Evolutionary conservation across 2,888 invertebrate species (phyloP), one percentile per base, ranked within the genome.

Genomic region (Tribolium freemani): DNA sequence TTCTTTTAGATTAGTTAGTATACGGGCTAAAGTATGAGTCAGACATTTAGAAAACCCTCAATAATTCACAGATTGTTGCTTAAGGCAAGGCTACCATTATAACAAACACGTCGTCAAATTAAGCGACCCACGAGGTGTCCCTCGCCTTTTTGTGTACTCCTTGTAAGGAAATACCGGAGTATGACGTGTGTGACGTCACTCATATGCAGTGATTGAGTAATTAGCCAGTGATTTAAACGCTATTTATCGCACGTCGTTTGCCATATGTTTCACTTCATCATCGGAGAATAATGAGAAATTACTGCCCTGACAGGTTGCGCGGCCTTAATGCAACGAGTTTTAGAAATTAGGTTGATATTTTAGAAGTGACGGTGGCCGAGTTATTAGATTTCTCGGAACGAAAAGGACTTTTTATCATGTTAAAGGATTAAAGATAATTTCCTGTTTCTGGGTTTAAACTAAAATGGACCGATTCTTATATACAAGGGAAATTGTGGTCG

Each of bases 81-180:
- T 26, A 5, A 57, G 57, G 56, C 71, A 70, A 70, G 70, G 70
- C 30, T 70, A 26, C 9, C 31, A 31, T 53, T 44, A 26, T 60
- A 69, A 44, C 57, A 26, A 54, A 63, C 46, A 57, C 31, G 30
- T 16, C 21, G 63, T 60, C 60, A 60, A 63, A 63, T 63, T 51
- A 63, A 51, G 13, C 38, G 10, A 54, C 64, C 64, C 64, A 64
- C 64, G 61, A 72, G 50, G 67, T 61, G 63, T 44, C 56, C 53
- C 54, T 69, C 58, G 73, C 69, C 73, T 73, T 16, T 16, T 16
- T 70, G 73, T 60, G 9, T 69, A 73, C 56, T 45, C 75, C 75
- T 63, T 74, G 66, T 75, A 72, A 64, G 70, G 75, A 58, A 68
- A 67, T 71, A 51, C 69, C 57, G 51, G 13, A 16, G 31, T 31